Evolutionary conservation across 2,797 vertebrate species (phyloP), one percentile per base, ranked within the genome.

Genomic region (Centroberyx gerrardi): DNA sequence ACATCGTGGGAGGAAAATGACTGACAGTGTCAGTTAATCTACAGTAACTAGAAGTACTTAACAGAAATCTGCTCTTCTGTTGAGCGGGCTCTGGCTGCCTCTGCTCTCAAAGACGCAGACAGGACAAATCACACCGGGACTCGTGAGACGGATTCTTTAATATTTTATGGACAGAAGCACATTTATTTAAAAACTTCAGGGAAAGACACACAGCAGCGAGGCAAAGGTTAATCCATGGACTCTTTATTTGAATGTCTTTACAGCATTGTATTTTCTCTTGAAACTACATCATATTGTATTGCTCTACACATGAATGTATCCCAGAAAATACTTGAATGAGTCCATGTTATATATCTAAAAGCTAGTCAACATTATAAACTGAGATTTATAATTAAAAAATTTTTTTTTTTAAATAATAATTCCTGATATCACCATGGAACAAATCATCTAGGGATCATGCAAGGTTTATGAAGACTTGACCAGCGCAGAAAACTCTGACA

Each of bases 401-500:
- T n/a, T n/a, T n/a, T n/a, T n/a, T n/a, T n/a, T n/a, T n/a, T n/a
- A n/a, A n/a, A n/a, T n/a, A n/a, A n/a, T n/a, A n/a, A n/a, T n/a
- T n/a, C 22, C 72, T 56, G 70, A 67, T 55, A 59, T 52, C 76
- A 31, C 18, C 62, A 55, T 58, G 10, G 15, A 8, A 38, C 54
- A 42, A 22, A 22, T 56, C 48, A n/a, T 3, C 0, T 4, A 66
- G 10, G 28, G 22, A 10, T 42, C 5, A 17, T 0, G 10, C 3
- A 31, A 29, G 48, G 18, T 28, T 92, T 86, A 93, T 55, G 91
- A 92, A 59, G 89, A 92, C 64, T 91, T 94, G 69, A 95, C 92
- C 64, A 94, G 74, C 0, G 91, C 90, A 42, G 89, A 92, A 83
- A 94, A 95, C 85, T 95, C 94, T 94, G 82, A 15, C 78, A 67